Conservation (phyloP, 1,140 invertebrate genomes). For the Nomia melanderi region DNA sequence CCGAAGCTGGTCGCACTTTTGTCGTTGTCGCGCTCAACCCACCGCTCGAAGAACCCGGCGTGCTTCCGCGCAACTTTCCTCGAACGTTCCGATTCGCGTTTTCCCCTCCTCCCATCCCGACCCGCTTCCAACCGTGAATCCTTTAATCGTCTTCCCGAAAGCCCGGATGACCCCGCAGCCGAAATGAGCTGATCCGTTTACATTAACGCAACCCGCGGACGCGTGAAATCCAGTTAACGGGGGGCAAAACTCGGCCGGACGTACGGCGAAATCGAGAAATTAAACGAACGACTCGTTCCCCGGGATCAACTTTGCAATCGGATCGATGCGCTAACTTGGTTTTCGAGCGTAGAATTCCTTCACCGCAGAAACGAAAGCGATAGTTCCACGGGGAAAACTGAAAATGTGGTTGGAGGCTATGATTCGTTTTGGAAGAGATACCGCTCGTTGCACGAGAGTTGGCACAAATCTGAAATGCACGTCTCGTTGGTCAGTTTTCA, state of each 20-base stretch:
- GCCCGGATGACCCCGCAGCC: conserved; percentile 28
- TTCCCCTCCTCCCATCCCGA: not conserved
- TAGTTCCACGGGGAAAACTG: not conserved
- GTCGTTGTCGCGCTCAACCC: not conserved
- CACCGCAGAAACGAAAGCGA: conserved; percentile 5
- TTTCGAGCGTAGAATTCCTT: not conserved
- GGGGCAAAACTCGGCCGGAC: not conserved
- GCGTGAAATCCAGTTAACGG: conserved; percentile 54
- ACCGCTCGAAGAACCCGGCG: conserved; percentile 1
- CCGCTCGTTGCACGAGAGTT: not conserved
- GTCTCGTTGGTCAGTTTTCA: too few relatives aligned
- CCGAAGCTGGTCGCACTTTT: conserved; percentile 25
- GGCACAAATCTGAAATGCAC: too few relatives aligned
- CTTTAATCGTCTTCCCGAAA: conserved; percentile 54
- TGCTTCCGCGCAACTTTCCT: not conserved
- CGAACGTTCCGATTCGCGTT: conserved; percentile 13
- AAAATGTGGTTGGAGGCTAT: too few relatives aligned
- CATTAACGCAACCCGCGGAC: conserved; percentile 52
- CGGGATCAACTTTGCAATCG: conserved; percentile 16
- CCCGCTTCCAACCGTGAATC: not conserved
- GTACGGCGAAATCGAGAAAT: conserved; percentile 15
- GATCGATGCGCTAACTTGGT: not conserved
- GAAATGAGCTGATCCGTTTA: conserved; percentile 59
- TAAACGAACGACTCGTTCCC: not conserved
- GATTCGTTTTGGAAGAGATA: too few relatives aligned